Conservation (phyloP, 2,113 vertebrate genomes). For the Cinclus mexicanus region DNA sequence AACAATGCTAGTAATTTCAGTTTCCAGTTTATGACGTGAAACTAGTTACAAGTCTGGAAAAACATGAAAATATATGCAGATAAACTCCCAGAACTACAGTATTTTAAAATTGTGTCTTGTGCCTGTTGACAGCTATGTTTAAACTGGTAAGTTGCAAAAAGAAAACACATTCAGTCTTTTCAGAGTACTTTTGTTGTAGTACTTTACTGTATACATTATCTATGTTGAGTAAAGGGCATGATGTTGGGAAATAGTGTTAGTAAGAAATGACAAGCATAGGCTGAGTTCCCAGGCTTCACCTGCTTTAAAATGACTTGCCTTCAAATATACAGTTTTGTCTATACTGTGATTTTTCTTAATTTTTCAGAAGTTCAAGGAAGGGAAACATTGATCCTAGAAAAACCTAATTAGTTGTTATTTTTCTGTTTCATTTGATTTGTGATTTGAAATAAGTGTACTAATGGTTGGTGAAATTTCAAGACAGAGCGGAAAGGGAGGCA, state of each 20-base stretch:
- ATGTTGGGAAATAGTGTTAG: background rate
- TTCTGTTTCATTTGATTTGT: background rate
- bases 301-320: background rate
- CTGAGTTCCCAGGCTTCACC: background rate
- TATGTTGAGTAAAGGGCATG: accelerated
- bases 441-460: background rate
- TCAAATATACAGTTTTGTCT: background rate
- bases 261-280: background rate
- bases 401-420: background rate
- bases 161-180: background rate
- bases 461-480: background rate
- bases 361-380: background rate
- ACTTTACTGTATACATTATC: background rate
- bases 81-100: background rate
- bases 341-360: background rate
- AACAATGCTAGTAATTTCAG: background rate
- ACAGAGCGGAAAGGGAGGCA: background rate
- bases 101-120: background rate
- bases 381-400: background rate
- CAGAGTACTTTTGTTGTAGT: background rate
- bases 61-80: background rate
- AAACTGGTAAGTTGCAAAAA: background rate
- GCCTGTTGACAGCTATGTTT: background rate
- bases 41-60: background rate
- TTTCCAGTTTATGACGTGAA: background rate